Percentiles rank a stretch among this genome's conserved stretches.
phyloP scores from a whole-genome alignment of 2,113 vertebrate genomes.

The Protobothrops flavoviridis region DNA sequence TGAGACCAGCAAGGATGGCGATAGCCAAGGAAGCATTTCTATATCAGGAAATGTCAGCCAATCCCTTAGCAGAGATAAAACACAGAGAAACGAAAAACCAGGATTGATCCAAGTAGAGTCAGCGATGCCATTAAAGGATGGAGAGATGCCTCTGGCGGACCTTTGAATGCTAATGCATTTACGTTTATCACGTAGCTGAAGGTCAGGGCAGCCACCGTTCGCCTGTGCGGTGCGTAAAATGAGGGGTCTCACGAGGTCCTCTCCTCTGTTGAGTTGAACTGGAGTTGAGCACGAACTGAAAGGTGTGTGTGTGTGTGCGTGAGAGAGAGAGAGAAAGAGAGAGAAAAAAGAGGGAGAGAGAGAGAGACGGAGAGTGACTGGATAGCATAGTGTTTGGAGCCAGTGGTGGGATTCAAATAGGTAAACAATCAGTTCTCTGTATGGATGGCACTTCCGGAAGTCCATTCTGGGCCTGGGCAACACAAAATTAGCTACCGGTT shows the following conservation, averaged over 20 bases:
- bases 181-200: neutral
- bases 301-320: too few relatives aligned
- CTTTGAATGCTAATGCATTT: neutral
- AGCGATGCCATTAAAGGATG: neutral
- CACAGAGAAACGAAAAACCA: neutral
- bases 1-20: neutral
- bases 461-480: too few relatives aligned
- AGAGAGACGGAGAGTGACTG: neutral
- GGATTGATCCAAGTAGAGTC: neutral
- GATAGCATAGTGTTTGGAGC: too few relatives aligned
- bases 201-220: neutral
- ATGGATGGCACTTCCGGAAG: too few relatives aligned
- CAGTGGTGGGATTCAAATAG: too few relatives aligned
- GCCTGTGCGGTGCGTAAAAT: neutral
- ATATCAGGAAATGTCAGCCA: conserved; percentile 30
- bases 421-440: too few relatives aligned
- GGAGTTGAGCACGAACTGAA: neutral
- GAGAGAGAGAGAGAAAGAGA: neutral
- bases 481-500: too few relatives aligned
- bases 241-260: neutral
- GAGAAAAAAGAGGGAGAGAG: neutral
- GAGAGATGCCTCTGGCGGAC: neutral
- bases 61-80: conserved; percentile 18
- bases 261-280: neutral
- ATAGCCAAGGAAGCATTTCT: neutral